Conservation (phyloP, 2,113 vertebrate species). For the Corythaeola cristata region DNA sequence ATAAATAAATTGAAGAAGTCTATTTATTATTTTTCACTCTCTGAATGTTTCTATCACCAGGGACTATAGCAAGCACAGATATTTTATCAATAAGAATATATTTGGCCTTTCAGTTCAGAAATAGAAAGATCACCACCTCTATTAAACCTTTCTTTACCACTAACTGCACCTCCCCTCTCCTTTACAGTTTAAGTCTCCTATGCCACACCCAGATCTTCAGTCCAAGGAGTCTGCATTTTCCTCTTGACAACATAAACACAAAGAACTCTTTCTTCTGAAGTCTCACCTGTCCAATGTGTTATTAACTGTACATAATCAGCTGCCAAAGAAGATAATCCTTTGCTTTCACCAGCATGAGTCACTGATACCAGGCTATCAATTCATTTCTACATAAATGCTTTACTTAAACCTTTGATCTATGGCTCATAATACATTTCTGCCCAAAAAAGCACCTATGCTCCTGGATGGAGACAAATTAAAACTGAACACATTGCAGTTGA, state of each 20-base stretch:
- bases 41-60: neutral
- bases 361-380: neutral
- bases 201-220: neutral
- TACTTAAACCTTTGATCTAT: neutral
- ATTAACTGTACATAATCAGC: neutral
- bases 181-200: neutral
- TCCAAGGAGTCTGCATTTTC: neutral
- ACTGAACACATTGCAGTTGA: conserved; percentile 7
- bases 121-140: neutral
- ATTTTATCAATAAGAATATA: neutral
- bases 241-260: conserved; percentile 6
- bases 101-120: neutral
- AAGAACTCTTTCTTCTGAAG: neutral
- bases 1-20: neutral
- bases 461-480: neutral
- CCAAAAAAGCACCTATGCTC: neutral
- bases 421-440: conserved; percentile 7
- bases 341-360: neutral
- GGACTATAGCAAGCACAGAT: neutral
- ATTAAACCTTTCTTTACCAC: neutral
- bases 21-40: neutral
- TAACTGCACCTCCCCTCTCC: neutral
- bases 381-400: neutral
- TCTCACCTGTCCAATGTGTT: neutral
- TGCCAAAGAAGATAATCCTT: conserved; percentile 52